Conservation (phyloP, 2,113 vertebrate species). For the Micronycteris hirsuta region DNA sequence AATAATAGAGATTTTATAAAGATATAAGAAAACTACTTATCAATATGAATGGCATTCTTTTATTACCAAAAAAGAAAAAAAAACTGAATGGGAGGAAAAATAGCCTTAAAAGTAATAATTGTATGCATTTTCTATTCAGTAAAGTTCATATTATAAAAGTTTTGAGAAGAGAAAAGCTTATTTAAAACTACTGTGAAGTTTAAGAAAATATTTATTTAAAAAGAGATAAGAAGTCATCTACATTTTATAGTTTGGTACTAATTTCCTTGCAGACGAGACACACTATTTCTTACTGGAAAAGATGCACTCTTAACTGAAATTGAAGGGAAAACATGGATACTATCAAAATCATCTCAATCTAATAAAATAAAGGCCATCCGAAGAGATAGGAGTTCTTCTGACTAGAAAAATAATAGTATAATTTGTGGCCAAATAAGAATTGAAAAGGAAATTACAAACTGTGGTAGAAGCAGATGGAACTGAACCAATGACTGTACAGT, state of each 20-base stretch:
- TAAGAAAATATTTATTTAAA: constrained; percentile 10
- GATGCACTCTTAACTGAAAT: background rate
- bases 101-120: constrained; percentile 38
- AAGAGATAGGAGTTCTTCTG: background rate
- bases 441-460: constrained; percentile 45
- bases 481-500: background rate
- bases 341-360: constrained; percentile 44
- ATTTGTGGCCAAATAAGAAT: background rate
- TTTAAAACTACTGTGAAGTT: background rate
- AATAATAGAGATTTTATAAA: constrained; percentile 68
- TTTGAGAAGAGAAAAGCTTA: background rate
- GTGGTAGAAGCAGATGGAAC: background rate
- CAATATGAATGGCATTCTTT: constrained; percentile 66
- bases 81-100: constrained; percentile 35
- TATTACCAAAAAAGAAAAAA: constrained; percentile 71
- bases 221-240: background rate
- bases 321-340: background rate
- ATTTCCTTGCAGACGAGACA: background rate
- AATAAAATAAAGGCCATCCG: constrained; percentile 23
- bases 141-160: background rate
- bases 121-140: constrained; percentile 48
- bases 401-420: background rate
- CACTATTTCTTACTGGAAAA: background rate
- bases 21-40: constrained; percentile 68
- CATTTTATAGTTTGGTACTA: background rate